phyloP scores from a whole-genome alignment of 2,888 invertebrate genomes.

The Drosophila phalerata region DNA sequence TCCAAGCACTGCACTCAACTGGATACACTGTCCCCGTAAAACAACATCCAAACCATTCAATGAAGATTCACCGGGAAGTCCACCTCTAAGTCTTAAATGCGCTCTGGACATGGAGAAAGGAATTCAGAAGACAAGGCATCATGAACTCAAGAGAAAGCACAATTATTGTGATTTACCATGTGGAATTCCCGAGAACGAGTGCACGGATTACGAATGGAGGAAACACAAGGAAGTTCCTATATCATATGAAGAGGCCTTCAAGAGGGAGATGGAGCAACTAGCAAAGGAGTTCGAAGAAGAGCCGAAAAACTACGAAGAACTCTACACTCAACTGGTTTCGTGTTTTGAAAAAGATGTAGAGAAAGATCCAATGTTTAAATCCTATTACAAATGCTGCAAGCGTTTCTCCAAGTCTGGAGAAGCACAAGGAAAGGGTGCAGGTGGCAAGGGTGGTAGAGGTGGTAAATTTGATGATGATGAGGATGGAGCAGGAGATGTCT shows the following conservation, averaged over 20 bases:
- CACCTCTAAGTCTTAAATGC: not conserved
- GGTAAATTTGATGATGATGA: not conserved
- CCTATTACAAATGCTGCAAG: conserved; percentile 39
- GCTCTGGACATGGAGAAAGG: conserved; percentile 4
- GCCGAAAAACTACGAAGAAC: conserved; percentile 51
- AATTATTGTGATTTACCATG: conserved; percentile 15
- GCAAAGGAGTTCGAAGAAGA: not conserved
- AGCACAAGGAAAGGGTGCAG: not conserved
- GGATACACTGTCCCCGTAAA: not conserved
- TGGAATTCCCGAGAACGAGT: conserved; percentile 23
- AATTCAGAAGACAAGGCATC: not conserved
- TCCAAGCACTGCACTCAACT: not conserved
- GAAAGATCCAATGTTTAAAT: not conserved
- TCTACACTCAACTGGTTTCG: conserved; percentile 31
- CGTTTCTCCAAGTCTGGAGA: not conserved
- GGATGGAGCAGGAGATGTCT: not conserved
- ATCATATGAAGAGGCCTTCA: conserved; percentile 5
- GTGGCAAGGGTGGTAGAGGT: not conserved
- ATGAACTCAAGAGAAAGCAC: conserved; percentile 2
- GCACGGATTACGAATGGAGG: conserved; percentile 33
- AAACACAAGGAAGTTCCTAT: conserved; percentile 15
- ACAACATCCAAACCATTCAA: conserved; percentile 7
- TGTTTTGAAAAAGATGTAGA: conserved; percentile 30
- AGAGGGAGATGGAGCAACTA: not conserved
- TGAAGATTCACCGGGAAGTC: not conserved